Evolutionary conservation across 2,888 invertebrate species (phyloP).

Genomic region (Cyclophora albipunctata): DNA sequence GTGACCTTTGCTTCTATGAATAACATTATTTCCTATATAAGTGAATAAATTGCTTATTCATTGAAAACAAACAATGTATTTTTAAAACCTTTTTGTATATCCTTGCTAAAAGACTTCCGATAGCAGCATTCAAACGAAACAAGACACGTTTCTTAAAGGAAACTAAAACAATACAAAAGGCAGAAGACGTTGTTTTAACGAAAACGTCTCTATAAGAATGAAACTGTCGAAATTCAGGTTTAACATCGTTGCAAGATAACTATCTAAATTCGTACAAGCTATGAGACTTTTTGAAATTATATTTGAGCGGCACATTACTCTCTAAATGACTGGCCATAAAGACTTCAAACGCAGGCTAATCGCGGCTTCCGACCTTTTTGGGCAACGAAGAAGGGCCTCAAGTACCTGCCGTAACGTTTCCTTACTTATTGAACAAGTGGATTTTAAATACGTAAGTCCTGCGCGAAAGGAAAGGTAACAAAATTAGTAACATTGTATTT

Average conservation of each 20-base stretch:
- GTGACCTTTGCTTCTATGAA: conserved; percentile 49
- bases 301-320: conserved; percentile 65
- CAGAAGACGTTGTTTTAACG: too few relatives aligned
- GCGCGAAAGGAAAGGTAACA: conserved; percentile 11
- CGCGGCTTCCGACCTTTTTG: conserved; percentile 69
- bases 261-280: too few relatives aligned
- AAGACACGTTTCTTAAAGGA: too few relatives aligned
- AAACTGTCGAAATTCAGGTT: too few relatives aligned
- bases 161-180: too few relatives aligned
- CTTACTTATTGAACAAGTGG: conserved; percentile 47
- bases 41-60: neutral
- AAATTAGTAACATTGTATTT: too few relatives aligned
- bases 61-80: too few relatives aligned
- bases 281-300: conserved; percentile 57
- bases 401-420: conserved; percentile 55
- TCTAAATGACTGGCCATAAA: conserved; percentile 67
- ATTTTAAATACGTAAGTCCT: conserved; percentile 43
- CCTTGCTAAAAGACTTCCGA: too few relatives aligned
- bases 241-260: too few relatives aligned
- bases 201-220: too few relatives aligned
- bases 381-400: conserved; percentile 48
- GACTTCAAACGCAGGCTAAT: conserved; percentile 72
- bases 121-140: too few relatives aligned
- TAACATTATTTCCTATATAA: conserved; percentile 33
- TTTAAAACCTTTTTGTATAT: too few relatives aligned